Conservation (phyloP, 2,888 invertebrate species). For the Hipparchia sbordonii region DNA sequence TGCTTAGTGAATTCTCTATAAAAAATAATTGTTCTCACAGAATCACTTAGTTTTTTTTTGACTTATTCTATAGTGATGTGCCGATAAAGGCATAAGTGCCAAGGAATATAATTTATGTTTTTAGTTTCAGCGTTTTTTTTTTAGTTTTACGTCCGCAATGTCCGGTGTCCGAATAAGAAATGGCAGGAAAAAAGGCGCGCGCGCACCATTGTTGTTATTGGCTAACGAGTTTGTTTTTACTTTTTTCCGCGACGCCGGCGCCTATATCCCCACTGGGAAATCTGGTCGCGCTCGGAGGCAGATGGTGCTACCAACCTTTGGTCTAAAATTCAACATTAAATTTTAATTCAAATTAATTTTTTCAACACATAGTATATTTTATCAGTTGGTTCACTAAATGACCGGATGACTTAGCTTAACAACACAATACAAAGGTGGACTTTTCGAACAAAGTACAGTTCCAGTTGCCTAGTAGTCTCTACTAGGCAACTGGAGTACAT, state of each 20-base stretch:
- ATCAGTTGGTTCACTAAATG: too few relatives aligned
- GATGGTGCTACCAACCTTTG: slow-evolving; percentile 60
- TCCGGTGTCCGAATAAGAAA: slow-evolving; percentile 71
- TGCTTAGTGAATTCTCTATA: background rate
- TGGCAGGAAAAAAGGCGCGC: slow-evolving; percentile 69
- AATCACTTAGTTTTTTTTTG: background rate
- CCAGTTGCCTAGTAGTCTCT: too few relatives aligned
- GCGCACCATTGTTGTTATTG: slow-evolving; percentile 67
- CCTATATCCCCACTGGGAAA: slow-evolving; percentile 76
- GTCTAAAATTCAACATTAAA: background rate
- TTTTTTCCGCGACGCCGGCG: slow-evolving; percentile 74
- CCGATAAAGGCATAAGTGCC: background rate
- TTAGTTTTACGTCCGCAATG: slow-evolving; percentile 52
- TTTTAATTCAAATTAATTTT: too few relatives aligned
- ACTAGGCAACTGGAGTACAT: too few relatives aligned
- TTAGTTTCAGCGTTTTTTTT: slow-evolving; percentile 22
- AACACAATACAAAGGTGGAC: too few relatives aligned
- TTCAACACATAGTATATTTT: too few relatives aligned
- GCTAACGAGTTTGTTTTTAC: slow-evolving; percentile 73
- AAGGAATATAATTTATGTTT: too few relatives aligned
- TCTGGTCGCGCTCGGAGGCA: slow-evolving; percentile 47
- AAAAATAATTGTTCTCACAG: background rate
- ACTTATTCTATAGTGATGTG: background rate
- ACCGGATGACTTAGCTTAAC: too few relatives aligned
- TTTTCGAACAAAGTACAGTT: too few relatives aligned